Base-by-base conservation (phyloP, 23 tunicate species). In the Trididemnum nubilum region DNA sequence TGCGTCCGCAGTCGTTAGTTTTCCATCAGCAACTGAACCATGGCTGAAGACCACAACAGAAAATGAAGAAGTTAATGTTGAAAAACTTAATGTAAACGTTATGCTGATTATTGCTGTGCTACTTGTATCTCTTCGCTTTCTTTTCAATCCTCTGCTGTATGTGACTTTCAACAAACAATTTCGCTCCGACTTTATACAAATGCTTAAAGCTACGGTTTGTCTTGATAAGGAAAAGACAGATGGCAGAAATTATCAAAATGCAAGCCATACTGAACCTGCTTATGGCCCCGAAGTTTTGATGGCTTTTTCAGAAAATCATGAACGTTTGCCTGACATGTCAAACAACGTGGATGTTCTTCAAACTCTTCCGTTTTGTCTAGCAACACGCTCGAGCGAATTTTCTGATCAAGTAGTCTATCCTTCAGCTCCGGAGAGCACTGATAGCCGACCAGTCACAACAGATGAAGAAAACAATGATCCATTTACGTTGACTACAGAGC, bases 121-220 rank as follows among this genome's bases (percentile, higher is more conserved):
- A 23, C 67, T 85, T 2, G 85, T 91, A 1, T 83, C 83, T 12
- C 75, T 91, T 18, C 75, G 87, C 9, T 71, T 88, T 36, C 19
- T 85, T 5, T 50, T 91, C 36, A 85, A 91, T 51, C 97, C 97
- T 0, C 34, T 91, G 5, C 57, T 91, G 2, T 91, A 85, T 74
- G 40, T 91, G 24, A 63, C 65, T 25, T 91, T 91, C 87, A 85
- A 78, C 65, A 73, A 81, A 33, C 29, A 67, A 30, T 81, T 85
- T 59, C 83, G 90, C 1, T 25, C 64, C 24, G 97, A 85, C 69
- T 36, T 73, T 0, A 80, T 64, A 0, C 52, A 73, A 25, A 52
- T 84, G 2, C 65, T 25, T 18, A 74, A 73, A 35, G 44, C 36
- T 30, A n/a, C 76, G 1, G 44, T 59, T 39, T 85, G 88, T 34